Conservation (phyloP, 1,140 invertebrate genomes). For the Apis mellifera region DNA sequence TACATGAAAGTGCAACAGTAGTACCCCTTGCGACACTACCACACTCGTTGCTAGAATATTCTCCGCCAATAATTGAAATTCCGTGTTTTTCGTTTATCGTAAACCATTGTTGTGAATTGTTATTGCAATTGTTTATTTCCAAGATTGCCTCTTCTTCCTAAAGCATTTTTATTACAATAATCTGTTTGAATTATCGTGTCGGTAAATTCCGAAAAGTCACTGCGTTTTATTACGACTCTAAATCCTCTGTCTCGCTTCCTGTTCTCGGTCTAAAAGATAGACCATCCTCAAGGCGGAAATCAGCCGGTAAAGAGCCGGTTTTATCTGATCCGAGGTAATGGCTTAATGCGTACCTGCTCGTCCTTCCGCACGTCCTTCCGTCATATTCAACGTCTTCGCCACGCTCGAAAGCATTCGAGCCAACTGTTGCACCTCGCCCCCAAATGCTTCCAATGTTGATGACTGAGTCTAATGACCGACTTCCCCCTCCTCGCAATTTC, state of each 20-base stretch:
- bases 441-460: slow-evolving; percentile 18
- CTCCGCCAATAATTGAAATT: not conserved
- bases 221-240: slow-evolving; percentile 1
- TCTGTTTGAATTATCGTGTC: not conserved
- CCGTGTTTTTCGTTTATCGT: too few species aligned
- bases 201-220: slow-evolving; percentile 4
- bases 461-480: slow-evolving; percentile 32
- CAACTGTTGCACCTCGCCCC: slow-evolving; percentile 72
- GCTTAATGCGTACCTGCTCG: slow-evolving; percentile 63
- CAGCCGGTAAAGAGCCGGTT: slow-evolving; percentile 33
- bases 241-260: slow-evolving; percentile 10
- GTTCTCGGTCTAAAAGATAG: slow-evolving; percentile 10
- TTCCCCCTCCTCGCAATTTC: slow-evolving; percentile 4
- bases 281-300: slow-evolving; percentile 35
- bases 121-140: too few species aligned
- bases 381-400: slow-evolving; percentile 67
- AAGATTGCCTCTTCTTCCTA: not conserved
- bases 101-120: too few species aligned
- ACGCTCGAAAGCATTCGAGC: slow-evolving; percentile 64
- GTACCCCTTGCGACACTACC: slow-evolving; percentile 1
- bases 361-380: slow-evolving; percentile 67
- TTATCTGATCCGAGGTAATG: slow-evolving; percentile 62
- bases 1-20: slow-evolving; percentile 9
- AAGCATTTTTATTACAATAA: too few species aligned
- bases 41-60: not conserved